Percentiles rank a stretch among this genome's conserved stretches.
These are phyloP conservation scores for Tokudaia muenninki DNA, from an alignment of 2,797 vertebrate species.

Conservation along the genomic window DNA sequence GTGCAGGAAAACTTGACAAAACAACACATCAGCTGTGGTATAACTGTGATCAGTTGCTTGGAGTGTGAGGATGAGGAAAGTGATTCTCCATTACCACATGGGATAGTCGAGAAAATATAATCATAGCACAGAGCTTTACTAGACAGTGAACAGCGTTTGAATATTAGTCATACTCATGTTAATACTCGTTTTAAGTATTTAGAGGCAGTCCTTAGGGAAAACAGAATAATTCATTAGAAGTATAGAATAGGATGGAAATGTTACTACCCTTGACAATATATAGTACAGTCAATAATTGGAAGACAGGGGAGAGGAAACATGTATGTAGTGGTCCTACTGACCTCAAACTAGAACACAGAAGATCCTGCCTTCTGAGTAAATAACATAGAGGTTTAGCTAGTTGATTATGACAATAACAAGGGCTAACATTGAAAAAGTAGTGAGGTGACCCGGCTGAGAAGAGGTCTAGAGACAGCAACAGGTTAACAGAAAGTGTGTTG, in stretches of 20 bases:
- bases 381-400: background rate
- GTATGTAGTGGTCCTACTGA: background rate
- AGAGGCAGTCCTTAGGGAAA: slow-evolving; percentile 23
- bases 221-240: slow-evolving; percentile 27
- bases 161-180: background rate
- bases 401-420: background rate
- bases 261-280: background rate
- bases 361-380: background rate
- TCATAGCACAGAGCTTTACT: background rate
- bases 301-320: background rate
- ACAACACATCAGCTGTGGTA: background rate
- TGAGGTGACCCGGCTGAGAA: background rate
- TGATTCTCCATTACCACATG: background rate
- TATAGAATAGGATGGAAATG: background rate
- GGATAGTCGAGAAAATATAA: background rate
- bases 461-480: background rate
- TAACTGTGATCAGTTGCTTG: background rate
- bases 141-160: slow-evolving; percentile 3
- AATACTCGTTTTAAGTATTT: slow-evolving; percentile 46
- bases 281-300: background rate
- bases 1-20: background rate
- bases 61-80: slow-evolving; percentile 15
- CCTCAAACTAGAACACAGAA: background rate
- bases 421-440: background rate
- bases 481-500: background rate